Evolutionary conservation across 2,797 vertebrate genomes (phyloP), one percentile per base, ranked within the genome.

Genomic region (Aulostomus chinensis): DNA sequence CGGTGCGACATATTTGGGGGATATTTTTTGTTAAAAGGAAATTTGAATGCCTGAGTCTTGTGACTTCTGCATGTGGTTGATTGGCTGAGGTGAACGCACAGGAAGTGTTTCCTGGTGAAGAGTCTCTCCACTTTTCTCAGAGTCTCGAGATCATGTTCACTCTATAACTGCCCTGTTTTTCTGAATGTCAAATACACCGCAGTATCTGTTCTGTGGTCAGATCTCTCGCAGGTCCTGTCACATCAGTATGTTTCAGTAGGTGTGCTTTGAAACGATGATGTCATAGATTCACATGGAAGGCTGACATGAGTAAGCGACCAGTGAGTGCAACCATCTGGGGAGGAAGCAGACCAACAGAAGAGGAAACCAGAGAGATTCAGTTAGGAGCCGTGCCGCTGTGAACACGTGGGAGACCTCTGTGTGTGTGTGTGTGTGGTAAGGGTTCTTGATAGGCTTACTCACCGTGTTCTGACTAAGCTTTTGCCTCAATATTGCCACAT

Each of bases 301-400:
- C 57, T 25, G n/a, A 62, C 39, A 76, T 77, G 67, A 82, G 57
- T 71, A 71, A 62, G 57, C 51, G 54, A 63, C 48, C 55, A 59
- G 57, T 71, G 69, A 78, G 46, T 61, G 57, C 37, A 71, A 77
- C 62, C 68, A 79, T 58, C 63, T 78, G 68, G 48, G 40, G 33
- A 70, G 78, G 68, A 80, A 76, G 71, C 56, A 24, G 38, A 55
- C 43, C 16, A 47, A 42, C 35, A 52, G 43, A 58, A 48, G 38
- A 64, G 62, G 62, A 75, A 68, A 66, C 33, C 58, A 53, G 35
- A 58, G 26, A 14, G 21, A 25, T 51, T 68, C 55, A 28, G 46
- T 49, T 45, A 48, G 56, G 54, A 58, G 47, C 53, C 48, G 31
- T 24, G n/a, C 15, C 30, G 32, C 42, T 36, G 28, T 29, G 29